These are phyloP conservation scores for Pangasius sanitwongsei DNA, from an alignment of 2,797 vertebrate genomes.

Conservation along the genomic window DNA sequence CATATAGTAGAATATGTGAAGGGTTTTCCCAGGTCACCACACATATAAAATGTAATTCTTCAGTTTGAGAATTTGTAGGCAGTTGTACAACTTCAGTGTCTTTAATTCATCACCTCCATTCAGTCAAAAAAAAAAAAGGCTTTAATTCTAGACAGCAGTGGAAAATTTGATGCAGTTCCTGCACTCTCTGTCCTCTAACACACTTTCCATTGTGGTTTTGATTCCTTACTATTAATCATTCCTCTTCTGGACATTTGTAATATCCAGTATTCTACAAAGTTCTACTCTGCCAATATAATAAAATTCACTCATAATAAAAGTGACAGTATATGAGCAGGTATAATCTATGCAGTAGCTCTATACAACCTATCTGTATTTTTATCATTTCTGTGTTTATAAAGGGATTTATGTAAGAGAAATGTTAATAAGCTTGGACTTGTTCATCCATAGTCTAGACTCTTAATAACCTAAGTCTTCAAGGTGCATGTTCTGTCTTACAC, in stretches of 20 bases:
- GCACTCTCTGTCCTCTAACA: neutral
- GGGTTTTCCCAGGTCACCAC: neutral
- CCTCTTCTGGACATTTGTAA: neutral
- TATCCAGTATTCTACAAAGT: slow-evolving; percentile 5
- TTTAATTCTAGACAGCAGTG: neutral
- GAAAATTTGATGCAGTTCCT: neutral
- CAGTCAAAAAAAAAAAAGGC: neutral
- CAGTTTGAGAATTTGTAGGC: neutral
- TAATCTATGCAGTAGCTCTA: neutral
- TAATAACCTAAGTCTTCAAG: neutral
- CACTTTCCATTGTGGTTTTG: neutral
- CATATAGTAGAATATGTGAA: neutral
- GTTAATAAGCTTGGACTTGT: neutral
- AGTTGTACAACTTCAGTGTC: neutral
- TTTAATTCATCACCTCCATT: neutral
- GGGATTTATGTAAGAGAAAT: slow-evolving; percentile 6
- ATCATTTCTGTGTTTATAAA: slow-evolving; percentile 24
- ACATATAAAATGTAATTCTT: neutral
- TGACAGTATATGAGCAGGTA: slow-evolving; percentile 12
- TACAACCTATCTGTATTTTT: slow-evolving; percentile 1
- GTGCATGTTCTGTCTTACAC: slow-evolving; percentile 30
- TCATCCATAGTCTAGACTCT: neutral
- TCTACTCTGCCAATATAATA: neutral
- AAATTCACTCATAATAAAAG: neutral
- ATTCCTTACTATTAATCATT: neutral